These are phyloP conservation scores for Erynnis tages DNA, from an alignment of 2,888 invertebrate genomes.

Conservation along the genomic window DNA sequence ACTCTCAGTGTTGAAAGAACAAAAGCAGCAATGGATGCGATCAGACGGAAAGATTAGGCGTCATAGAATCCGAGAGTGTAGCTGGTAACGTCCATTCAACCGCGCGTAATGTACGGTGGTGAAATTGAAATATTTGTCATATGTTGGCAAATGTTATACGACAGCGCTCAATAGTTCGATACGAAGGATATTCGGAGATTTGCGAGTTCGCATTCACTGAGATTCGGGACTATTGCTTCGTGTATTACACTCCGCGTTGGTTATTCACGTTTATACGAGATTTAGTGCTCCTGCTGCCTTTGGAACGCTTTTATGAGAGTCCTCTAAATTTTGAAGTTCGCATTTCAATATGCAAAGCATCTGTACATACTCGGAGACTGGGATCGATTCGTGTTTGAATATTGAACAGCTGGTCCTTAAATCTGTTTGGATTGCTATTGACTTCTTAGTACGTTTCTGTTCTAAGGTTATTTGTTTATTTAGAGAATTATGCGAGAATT, in stretches of 20 bases:
- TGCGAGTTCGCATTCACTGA: not conserved
- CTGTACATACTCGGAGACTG: not conserved
- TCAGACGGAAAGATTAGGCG: not conserved
- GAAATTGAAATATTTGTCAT: slow-evolving; percentile 29
- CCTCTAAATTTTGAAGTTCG: slow-evolving; percentile 10
- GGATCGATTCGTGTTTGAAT: not conserved
- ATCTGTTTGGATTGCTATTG: no score
- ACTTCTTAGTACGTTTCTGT: no score
- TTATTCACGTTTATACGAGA: slow-evolving; percentile 5
- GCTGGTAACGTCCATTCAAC: slow-evolving; percentile 14
- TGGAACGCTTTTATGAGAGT: slow-evolving; percentile 1
- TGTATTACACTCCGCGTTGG: not conserved
- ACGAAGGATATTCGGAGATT: slow-evolving; percentile 10
- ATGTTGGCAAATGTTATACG: slow-evolving; percentile 25
- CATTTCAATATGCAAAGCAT: slow-evolving; percentile 2
- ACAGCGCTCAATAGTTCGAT: slow-evolving; percentile 19
- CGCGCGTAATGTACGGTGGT: slow-evolving; percentile 15
- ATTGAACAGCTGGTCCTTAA: not conserved
- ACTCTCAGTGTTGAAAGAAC: not conserved
- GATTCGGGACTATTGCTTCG: slow-evolving; percentile 4
- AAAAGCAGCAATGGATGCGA: slow-evolving; percentile 2
- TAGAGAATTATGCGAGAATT: no score
- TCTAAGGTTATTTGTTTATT: no score
- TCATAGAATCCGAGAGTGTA: not conserved
- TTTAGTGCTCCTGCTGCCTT: not conserved